Evolutionary conservation across 2,113 vertebrate genomes (phyloP).

Genomic region (Sphaerodactylus townsendi): DNA sequence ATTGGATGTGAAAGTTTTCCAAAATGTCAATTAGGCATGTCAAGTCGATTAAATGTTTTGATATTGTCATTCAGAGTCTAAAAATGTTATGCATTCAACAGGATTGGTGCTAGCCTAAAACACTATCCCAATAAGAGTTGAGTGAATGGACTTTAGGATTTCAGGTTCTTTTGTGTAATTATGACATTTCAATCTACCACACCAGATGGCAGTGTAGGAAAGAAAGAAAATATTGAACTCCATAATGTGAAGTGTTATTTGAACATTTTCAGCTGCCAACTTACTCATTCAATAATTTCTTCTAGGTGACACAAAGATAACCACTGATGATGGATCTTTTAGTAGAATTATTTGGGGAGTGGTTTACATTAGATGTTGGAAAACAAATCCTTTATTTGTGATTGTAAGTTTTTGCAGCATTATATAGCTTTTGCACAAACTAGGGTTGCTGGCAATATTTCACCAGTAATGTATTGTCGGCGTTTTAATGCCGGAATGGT

Average conservation of each 20-base stretch:
- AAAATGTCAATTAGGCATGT: neutral
- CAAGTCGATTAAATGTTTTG: neutral
- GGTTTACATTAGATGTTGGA: neutral
- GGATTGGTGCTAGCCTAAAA: neutral
- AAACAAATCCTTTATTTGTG: neutral
- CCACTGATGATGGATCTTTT: neutral
- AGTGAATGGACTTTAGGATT: neutral
- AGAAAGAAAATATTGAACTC: conserved; percentile 28
- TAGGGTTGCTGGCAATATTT: neutral
- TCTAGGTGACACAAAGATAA: fast-evolving
- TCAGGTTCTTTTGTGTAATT: neutral
- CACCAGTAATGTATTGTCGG: too few relatives aligned
- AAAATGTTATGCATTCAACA: neutral
- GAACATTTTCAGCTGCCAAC: fast-evolving
- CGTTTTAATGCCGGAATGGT: too few relatives aligned
- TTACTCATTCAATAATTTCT: neutral
- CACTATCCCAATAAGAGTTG: fast-evolving
- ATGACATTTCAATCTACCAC: conserved; percentile 38
- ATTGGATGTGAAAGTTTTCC: neutral
- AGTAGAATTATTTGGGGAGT: neutral
- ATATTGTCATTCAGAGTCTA: neutral
- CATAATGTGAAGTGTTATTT: fast-evolving
- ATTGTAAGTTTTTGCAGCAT: neutral
- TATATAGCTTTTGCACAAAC: neutral
- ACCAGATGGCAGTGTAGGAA: conserved; percentile 72